Evolutionary conservation across 2,888 invertebrate species (phyloP), one percentile per base, ranked within the genome.

Genomic region (Scaptomyza polygonia): DNA sequence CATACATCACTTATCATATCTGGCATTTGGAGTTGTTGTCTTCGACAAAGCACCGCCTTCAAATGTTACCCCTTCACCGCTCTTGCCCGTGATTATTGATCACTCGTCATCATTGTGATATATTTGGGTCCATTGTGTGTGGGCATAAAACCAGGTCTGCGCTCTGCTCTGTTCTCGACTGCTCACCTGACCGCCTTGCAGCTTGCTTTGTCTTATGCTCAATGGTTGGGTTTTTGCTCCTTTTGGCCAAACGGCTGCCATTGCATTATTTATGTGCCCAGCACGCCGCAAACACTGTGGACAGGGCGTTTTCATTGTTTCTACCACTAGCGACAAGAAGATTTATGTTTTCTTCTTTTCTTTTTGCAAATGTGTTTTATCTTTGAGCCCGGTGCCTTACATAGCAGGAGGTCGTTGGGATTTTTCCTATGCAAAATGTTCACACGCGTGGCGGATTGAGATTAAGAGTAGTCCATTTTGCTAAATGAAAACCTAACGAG

Each of bases 221-320:
- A 66, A 76, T 86, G 73, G 85, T 65, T 49, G 49, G 49, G 49
- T 52, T 57, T 59, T 58, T 51, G 59, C 57, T 61, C 39, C 62
- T 59, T 45, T 65, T 65, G 44, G 67, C 18, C 52, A 27, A 69
- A 69, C 63, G 68, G 66, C 80, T 73, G 73, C 64, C 58, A 86
- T 53, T 68, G 70, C 78, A 86, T 88, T 82, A 82, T 82, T 82
- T 88, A 82, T 82, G 87, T 66, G 68, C 81, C 52, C 87, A 69
- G 82, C 87, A 70, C 6, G 80, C 70, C 65, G 52, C 84, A 68
- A 39, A 39, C 51, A 55, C 25, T 64, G 62, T 71, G 61, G 64
- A 65, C 42, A 39, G 43, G 62, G 66, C 52, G 29, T 44, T 45
- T 71, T 76, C 88, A 81, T 81, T 81, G 81, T 82, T 77, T 83